Percentiles rank a stretch among this genome's conserved stretches.
phyloP scores from a whole-genome alignment of 2,888 invertebrate species.

The Mythimna lalbum region DNA sequence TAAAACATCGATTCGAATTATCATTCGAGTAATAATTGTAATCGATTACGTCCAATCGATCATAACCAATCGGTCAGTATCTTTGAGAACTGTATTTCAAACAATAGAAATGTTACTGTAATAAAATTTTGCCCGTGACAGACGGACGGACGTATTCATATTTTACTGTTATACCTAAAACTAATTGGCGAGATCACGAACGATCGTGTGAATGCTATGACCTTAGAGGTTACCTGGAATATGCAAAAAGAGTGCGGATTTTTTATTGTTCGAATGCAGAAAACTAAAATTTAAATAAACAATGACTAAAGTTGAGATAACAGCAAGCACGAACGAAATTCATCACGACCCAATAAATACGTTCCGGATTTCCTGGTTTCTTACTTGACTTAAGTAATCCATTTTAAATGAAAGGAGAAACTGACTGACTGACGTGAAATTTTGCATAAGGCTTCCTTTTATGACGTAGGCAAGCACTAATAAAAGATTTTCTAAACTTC shows the following conservation, averaged over 20 bases:
- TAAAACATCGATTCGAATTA: slow-evolving; percentile 68
- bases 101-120: slow-evolving; percentile 71
- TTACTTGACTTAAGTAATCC: neutral
- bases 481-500: too few species aligned
- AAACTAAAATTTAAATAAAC: slow-evolving; percentile 4
- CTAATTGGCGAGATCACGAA: slow-evolving; percentile 75
- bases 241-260: slow-evolving; percentile 22
- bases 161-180: slow-evolving; percentile 73
- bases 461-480: too few species aligned
- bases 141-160: slow-evolving; percentile 70
- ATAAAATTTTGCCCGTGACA: slow-evolving; percentile 69
- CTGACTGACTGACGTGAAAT: too few species aligned
- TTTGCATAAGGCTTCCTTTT: too few species aligned
- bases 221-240: slow-evolving; percentile 62
- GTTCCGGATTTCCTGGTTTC: slow-evolving; percentile 10
- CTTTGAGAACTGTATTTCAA: slow-evolving; percentile 67
- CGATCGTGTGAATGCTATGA: slow-evolving; percentile 72
- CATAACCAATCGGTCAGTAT: slow-evolving; percentile 67
- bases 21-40: slow-evolving; percentile 62
- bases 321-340: slow-evolving; percentile 1
- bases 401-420: too few species aligned
- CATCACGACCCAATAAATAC: neutral
- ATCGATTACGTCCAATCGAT: slow-evolving; percentile 69
- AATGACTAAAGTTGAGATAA: slow-evolving; percentile 2
- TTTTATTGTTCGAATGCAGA: slow-evolving; percentile 5